Evolutionary conservation across 1,140 invertebrate genomes (phyloP).

Genomic region (Anastatus disparis): DNA sequence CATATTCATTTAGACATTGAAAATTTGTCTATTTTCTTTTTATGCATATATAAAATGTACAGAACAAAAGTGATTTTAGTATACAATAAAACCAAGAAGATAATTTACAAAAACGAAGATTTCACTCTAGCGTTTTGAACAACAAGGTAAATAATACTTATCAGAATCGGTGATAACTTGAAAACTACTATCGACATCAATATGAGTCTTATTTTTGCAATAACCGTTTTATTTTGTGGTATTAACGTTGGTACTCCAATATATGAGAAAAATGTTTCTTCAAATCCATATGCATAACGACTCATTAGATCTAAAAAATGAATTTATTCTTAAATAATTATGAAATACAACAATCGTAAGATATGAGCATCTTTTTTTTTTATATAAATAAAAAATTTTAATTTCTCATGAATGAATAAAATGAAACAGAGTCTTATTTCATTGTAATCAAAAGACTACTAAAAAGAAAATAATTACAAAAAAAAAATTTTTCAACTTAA

Average conservation of each 20-base stretch:
- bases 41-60: conserved; percentile 30
- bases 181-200: conserved; percentile 40
- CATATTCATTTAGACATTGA: conserved; percentile 25
- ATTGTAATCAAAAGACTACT: too few species aligned
- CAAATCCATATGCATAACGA: conserved; percentile 37
- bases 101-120: conserved; percentile 29
- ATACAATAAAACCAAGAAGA: conserved; percentile 23
- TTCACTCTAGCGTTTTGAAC: conserved; percentile 31
- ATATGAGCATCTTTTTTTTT: too few species aligned
- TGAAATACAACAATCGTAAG: too few species aligned
- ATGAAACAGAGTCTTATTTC: too few species aligned
- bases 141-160: conserved; percentile 41
- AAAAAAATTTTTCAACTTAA: too few species aligned
- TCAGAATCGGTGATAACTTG: conserved; percentile 34
- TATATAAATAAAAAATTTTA: not conserved
- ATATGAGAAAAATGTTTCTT: conserved; percentile 17
- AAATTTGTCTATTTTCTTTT: conserved; percentile 27
- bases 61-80: conserved; percentile 29
- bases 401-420: too few species aligned
- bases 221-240: conserved; percentile 28
- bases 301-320: conserved; percentile 12
- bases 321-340: too few species aligned
- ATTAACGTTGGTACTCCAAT: conserved; percentile 31
- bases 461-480: too few species aligned
- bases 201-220: conserved; percentile 41